Conservation (phyloP, 2,797 vertebrate species). For the Eulemur mongoz region DNA sequence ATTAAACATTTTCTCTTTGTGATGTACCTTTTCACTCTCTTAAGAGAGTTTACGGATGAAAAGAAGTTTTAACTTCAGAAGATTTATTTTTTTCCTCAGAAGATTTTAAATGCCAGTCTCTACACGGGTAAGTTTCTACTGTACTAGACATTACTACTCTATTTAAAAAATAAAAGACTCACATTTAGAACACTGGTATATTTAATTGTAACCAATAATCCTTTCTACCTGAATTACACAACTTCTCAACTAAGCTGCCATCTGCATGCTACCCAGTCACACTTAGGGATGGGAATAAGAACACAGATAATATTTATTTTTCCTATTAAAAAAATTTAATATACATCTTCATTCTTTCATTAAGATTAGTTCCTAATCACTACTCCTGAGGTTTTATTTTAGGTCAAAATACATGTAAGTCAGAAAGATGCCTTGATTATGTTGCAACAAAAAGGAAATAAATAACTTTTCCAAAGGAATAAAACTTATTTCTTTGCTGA, state of each 20-base stretch:
- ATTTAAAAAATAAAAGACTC: background rate
- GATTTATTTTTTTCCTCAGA: background rate
- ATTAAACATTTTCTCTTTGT: constrained; percentile 33
- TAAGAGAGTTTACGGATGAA: background rate
- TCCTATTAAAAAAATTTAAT: constrained; percentile 15
- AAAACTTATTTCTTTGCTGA: background rate
- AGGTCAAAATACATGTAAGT: background rate
- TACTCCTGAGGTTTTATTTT: constrained; percentile 21
- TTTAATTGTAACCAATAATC: constrained; percentile 35
- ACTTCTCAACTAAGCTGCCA: constrained; percentile 16
- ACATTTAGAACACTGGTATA: constrained; percentile 6
- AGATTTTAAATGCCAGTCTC: constrained; percentile 36
- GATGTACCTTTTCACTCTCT: background rate
- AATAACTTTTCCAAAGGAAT: background rate
- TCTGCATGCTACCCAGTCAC: background rate
- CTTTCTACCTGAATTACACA: background rate
- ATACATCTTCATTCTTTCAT: background rate
- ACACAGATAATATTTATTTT: background rate
- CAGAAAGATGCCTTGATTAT: background rate
- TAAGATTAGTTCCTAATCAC: constrained; percentile 37
- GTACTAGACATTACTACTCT: constrained; percentile 13
- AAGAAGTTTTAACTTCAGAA: background rate
- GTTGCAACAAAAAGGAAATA: background rate
- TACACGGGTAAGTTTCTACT: background rate
- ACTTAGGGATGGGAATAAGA: background rate